Evolutionary conservation across 2,797 vertebrate species (phyloP).

Genomic region (Sternotherus odoratus): DNA sequence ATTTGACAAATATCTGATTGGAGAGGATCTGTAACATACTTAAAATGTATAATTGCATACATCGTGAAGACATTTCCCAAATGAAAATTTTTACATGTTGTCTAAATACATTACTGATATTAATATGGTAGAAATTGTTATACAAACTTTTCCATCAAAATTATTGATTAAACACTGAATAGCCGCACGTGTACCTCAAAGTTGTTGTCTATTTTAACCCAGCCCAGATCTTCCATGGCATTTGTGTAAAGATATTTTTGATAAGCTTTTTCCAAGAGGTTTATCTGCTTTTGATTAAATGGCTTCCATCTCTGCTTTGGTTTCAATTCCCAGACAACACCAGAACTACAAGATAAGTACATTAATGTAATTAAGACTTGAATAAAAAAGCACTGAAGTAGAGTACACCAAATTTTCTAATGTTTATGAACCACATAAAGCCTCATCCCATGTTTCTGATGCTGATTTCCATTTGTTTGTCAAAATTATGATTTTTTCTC

Average conservation of each 20-base stretch:
- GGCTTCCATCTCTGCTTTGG: constrained; percentile 94
- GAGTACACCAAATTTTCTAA: neutral
- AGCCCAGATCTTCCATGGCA: constrained; percentile 65
- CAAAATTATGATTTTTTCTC: neutral
- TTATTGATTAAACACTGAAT: neutral
- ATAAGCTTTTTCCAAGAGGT: constrained; percentile 90
- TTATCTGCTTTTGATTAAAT: constrained; percentile 94
- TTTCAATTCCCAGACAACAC: constrained; percentile 96
- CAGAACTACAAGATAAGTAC: constrained; percentile 85
- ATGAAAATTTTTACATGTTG: neutral
- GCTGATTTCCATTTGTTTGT: neutral
- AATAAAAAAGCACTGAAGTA: neutral
- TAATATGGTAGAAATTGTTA: neutral
- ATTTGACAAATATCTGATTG: neutral
- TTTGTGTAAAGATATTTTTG: constrained; percentile 81
- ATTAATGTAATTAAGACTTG: constrained; percentile 9
- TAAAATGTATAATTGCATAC: neutral
- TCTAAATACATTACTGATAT: neutral
- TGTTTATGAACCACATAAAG: neutral
- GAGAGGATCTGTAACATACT: neutral
- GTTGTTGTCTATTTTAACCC: constrained; percentile 88
- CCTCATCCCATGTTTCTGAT: neutral
- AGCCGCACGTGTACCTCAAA: constrained; percentile 85
- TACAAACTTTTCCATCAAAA: neutral
- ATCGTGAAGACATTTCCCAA: neutral